Base-by-base conservation (phyloP, 2,888 invertebrate genomes). In the Lasioglossum leucozonium region DNA sequence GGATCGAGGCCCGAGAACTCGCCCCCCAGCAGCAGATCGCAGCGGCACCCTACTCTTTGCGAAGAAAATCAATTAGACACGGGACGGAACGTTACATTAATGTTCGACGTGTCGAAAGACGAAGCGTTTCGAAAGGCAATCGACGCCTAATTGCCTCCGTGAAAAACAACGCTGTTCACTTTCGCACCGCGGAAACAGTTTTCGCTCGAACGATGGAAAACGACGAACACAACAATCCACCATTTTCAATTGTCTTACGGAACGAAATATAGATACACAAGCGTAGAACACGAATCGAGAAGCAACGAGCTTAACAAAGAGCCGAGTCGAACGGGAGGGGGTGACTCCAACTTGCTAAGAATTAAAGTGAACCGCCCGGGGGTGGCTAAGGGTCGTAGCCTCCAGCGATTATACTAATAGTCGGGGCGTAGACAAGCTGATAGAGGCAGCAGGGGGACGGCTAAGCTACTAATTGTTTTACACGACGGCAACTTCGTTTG, bases 341-440 rank as follows among this genome's bases (percentile, higher is more conserved):
- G 89, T 89, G 89, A 87, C 90, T 91, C 92, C 92, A 93, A 93
- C 93, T 94, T 82, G 90, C 91, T 92, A 93, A 93, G 93, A 94
- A 94, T 94, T 93, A 94, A 94, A 93, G 92, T 90, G 92, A 91
- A 91, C 90, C 86, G 89, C 87, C 84, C 89, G 90, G 89, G 91
- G 91, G 90, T 91, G 89, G 92, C 85, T 90, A 90, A 88, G 92
- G 90, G 93, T 91, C 91, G 92, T 88, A 91, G 90, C 92, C 94
- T 92, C 91, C 89, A 88, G 89, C 93, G 94, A 94, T 94, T 93
- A 93, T 93, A 93, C 93, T 94, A 94, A 94, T 93, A 94, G 93
- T 93, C 91, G 92, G 93, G 93, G 94, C 93, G 94, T 93, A 93
- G 93, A 93, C 93, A 92, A 92, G 91, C 91, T 89, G 91, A 93